Evolutionary conservation across 1,140 invertebrate genomes (phyloP).

Genomic region (Drosophila bocqueti): DNA sequence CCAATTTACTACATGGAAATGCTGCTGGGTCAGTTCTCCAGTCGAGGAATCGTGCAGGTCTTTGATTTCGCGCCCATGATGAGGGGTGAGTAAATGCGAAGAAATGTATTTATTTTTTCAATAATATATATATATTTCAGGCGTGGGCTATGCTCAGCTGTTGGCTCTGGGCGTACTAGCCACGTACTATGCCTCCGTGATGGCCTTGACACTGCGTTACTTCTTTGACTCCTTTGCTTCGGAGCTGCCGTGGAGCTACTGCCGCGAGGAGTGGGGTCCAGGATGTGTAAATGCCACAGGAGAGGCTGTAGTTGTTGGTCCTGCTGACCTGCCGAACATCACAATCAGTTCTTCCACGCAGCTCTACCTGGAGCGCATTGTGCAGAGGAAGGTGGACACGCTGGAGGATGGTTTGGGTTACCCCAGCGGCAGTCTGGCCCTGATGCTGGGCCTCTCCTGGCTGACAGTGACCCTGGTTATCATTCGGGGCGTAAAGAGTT

Average conservation of each 20-base stretch:
- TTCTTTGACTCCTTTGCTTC: conserved; percentile 87
- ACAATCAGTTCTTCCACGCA: conserved; percentile 40
- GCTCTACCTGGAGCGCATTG: conserved; percentile 86
- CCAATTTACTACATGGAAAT: conserved; percentile 97
- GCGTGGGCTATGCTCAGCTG: conserved; percentile 91
- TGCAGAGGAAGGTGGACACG: conserved; percentile 89
- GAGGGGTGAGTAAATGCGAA: conserved; percentile 86
- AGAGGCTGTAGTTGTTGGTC: neutral
- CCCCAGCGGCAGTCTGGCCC: conserved; percentile 90
- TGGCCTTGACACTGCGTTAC: conserved; percentile 91
- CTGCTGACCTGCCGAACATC: neutral
- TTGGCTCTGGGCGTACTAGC: conserved; percentile 89
- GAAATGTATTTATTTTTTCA: neutral
- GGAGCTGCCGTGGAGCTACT: conserved; percentile 88
- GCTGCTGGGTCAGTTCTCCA: conserved; percentile 91
- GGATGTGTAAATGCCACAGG: conserved; percentile 36
- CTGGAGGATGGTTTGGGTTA: conserved; percentile 90
- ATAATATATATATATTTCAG: conserved; percentile 82
- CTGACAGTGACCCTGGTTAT: conserved; percentile 89
- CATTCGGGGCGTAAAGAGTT: conserved; percentile 91
- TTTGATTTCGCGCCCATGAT: conserved; percentile 87
- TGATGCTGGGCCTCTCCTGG: conserved; percentile 88
- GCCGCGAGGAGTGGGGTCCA: conserved; percentile 87
- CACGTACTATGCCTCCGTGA: conserved; percentile 91
- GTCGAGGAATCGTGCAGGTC: conserved; percentile 89